Conservation (phyloP, 2,888 invertebrate genomes). For the Neoscelio sp. region DNA sequence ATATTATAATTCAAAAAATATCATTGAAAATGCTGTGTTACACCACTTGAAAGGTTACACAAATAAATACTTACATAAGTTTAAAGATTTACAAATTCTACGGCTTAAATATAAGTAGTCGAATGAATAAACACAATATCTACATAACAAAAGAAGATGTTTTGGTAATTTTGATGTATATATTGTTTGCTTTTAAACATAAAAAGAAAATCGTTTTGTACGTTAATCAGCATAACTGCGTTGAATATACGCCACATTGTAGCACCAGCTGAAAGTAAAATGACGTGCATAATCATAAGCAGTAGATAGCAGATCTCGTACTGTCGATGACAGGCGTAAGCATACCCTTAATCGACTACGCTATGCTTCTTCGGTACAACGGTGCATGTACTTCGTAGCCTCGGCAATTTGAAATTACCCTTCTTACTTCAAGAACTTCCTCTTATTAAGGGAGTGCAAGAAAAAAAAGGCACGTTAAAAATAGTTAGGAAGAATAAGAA, state of each 20-base stretch:
- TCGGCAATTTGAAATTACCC: constrained; percentile 65
- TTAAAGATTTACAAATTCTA: too few relatives aligned
- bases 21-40: too few relatives aligned
- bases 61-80: too few relatives aligned
- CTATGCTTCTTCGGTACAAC: constrained; percentile 61
- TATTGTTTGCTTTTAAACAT: constrained; percentile 37
- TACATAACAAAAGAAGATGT: constrained; percentile 16
- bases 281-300: constrained; percentile 78
- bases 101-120: constrained; percentile 1
- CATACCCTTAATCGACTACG: constrained; percentile 71
- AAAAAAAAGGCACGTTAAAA: constrained; percentile 53
- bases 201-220: constrained; percentile 51
- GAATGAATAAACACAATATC: constrained; percentile 18
- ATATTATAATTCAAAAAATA: too few relatives aligned
- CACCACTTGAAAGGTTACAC: too few relatives aligned
- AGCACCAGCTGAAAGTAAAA: constrained; percentile 70
- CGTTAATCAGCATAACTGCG: constrained; percentile 47
- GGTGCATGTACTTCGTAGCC: constrained; percentile 63
- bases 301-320: constrained; percentile 78
- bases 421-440: constrained; percentile 64
- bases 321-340: constrained; percentile 80
- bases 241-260: constrained; percentile 55
- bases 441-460: constrained; percentile 62
- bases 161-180: constrained; percentile 15
- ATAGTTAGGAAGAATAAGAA: constrained; percentile 58